Conservation (phyloP, 2,888 invertebrate species). For the Salticus scenicus region DNA sequence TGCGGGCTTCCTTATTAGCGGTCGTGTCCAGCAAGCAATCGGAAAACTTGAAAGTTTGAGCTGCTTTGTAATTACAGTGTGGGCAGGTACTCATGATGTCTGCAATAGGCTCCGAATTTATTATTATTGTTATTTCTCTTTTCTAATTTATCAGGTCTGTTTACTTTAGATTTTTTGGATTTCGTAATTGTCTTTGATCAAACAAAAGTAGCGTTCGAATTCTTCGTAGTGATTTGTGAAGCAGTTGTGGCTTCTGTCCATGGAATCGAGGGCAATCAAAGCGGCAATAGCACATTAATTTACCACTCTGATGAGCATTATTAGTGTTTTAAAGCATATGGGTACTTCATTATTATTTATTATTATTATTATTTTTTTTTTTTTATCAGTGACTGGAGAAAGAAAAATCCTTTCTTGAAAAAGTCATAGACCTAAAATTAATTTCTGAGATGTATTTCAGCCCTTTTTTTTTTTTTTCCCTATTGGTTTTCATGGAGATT, state of each 20-base stretch:
- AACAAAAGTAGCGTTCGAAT: background rate
- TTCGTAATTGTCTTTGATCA: background rate
- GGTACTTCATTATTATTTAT: too few species aligned
- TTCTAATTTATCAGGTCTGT: background rate
- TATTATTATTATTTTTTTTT: too few species aligned
- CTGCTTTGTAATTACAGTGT: slow-evolving; percentile 55
- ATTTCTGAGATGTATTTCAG: too few species aligned
- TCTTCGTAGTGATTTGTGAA: background rate
- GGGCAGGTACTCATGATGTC: slow-evolving; percentile 12
- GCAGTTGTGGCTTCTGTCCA: background rate
- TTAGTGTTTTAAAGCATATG: too few species aligned
- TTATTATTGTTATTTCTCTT: background rate
- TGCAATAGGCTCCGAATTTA: background rate
- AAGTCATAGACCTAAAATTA: too few species aligned
- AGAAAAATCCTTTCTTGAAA: too few species aligned
- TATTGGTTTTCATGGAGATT: too few species aligned
- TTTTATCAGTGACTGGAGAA: too few species aligned
- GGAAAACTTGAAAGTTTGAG: slow-evolving; percentile 31
- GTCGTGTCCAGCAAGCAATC: slow-evolving; percentile 20
- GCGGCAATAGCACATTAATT: too few species aligned
- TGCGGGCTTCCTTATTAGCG: slow-evolving; percentile 51
- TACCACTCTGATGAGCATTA: too few species aligned
- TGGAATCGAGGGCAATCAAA: too few species aligned
- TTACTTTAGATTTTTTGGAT: background rate
- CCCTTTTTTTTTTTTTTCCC: too few species aligned